Conservation (phyloP, 2,113 vertebrate genomes). For the Rattus rattus region DNA sequence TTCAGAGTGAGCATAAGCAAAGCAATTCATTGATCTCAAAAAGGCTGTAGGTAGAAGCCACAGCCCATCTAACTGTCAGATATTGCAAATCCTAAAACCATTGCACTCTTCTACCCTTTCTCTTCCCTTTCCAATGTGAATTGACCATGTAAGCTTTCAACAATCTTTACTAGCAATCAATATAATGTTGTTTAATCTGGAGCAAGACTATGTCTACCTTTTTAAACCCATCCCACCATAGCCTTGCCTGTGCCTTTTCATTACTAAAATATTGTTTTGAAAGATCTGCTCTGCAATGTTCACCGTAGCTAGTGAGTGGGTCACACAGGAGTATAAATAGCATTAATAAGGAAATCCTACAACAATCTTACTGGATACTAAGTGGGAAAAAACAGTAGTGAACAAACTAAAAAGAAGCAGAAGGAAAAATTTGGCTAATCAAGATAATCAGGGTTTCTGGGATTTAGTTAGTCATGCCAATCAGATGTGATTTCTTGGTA, state of each 20-base stretch:
- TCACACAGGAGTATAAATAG: neutral
- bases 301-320: neutral
- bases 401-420: neutral
- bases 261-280: neutral
- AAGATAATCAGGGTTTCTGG: neutral
- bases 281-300: neutral
- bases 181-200: neutral
- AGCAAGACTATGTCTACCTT: neutral
- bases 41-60: constrained; percentile 33
- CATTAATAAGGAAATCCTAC: neutral
- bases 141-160: constrained; percentile 56
- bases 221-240: fast-evolving
- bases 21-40: constrained; percentile 74
- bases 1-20: constrained; percentile 74
- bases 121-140: constrained; percentile 62
- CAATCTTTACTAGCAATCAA: neutral
- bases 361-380: neutral
- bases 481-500: neutral
- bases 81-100: constrained; percentile 43
- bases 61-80: constrained; percentile 59
- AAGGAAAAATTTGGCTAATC: neutral
- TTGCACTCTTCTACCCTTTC: constrained; percentile 61
- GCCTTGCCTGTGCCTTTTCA: neutral
- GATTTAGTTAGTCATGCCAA: neutral
- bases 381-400: neutral